Base-by-base conservation (phyloP, 2,888 invertebrate species). In the Empis livida region DNA sequence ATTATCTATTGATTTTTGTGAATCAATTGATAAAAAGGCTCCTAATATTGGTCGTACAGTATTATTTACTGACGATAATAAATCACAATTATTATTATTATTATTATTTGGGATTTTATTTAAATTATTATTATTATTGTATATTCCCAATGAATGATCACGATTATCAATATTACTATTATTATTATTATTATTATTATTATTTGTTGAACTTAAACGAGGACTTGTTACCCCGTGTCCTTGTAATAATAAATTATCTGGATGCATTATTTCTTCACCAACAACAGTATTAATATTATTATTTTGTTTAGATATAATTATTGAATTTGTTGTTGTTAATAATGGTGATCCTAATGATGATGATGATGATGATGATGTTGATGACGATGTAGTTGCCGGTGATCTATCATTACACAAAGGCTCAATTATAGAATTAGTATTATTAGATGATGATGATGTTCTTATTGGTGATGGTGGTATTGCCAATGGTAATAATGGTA, bases 211-310 rank as follows among this genome's bases (percentile, higher is more conserved):
- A 49, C 57, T 55, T 45, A 61, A 54, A 17, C 63, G 60, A 15
- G 65, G 65, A 52, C 66, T 66, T 46, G 59, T 59, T 47, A 61
- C 59, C 46, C 59, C 61, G 51, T 62, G 64, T 54, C 60, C 57
- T 54, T 62, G 58, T 52, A 64, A 58, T 56, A 63, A 56, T 56
- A 66, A 51, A 50, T 63, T 64, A 56, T 68, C 67, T 52, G 67
- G 65, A 61, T 68, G 67, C 67, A 65, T 65, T n/a, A n/a, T n/a
- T 50, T 55, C 44, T 44, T n/a, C 35, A 35, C n/a, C 23, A 8
- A 27, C 8, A 27, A 8, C 9, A 5, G 5, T 5, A 27, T 6
- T 27, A 27, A 8, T 27, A 27, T 27, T 5, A 27, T 27, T 27
- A 8, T 27, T 5, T 6, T 27, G 23, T 27, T 5, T 27, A 8